A percentile compares a stretch with the other conserved stretches of the same genome.
These are phyloP conservation scores for Vireo griseus DNA, from an alignment of 2,797 vertebrate species.

Conservation along the genomic window DNA sequence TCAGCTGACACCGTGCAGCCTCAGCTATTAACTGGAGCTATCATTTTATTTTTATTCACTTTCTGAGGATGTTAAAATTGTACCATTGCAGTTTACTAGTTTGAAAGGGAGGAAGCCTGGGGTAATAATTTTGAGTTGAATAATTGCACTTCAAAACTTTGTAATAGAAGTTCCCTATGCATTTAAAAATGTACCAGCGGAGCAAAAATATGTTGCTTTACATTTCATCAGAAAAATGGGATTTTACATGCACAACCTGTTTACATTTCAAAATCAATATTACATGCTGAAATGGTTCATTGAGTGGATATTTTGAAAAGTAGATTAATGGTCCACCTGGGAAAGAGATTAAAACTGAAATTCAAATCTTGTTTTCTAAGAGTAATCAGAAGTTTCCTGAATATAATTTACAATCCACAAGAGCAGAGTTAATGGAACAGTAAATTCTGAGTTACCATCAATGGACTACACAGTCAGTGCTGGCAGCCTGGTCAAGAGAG, in stretches of 20 bases:
- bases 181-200: neutral
- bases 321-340: neutral
- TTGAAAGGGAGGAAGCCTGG: neutral
- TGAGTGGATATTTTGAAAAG: neutral
- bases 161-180: neutral
- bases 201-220: neutral
- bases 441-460: neutral
- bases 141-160: neutral
- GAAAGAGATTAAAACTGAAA: neutral
- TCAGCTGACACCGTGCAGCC: neutral
- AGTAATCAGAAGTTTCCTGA: neutral
- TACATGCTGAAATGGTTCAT: neutral
- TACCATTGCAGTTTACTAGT: neutral
- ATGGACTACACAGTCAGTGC: neutral
- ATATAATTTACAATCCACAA: neutral
- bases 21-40: neutral
- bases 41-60: neutral
- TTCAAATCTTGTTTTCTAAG: neutral
- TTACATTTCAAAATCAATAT: neutral
- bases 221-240: neutral
- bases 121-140: neutral
- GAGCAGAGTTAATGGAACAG: neutral
- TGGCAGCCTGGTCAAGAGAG: neutral
- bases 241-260: neutral
- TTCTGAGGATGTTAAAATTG: neutral